phyloP scores from a whole-genome alignment of 2,113 vertebrate species.

The Gnathonemus echidnorhynchus region DNA sequence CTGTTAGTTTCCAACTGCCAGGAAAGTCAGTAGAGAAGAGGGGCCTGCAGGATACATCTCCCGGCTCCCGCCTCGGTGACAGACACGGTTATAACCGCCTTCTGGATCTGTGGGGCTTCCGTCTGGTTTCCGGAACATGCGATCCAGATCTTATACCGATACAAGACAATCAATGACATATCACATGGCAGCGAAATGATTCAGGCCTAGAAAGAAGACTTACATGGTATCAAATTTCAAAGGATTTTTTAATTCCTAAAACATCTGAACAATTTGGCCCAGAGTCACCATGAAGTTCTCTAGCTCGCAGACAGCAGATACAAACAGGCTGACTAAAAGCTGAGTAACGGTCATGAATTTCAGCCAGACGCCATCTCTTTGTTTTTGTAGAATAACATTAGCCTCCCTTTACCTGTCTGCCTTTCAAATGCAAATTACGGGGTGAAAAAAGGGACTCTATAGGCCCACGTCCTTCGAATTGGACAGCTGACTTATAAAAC shows the following conservation, averaged over 20 bases:
- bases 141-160: background rate
- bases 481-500: background rate
- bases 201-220: background rate
- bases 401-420: background rate
- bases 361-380: background rate
- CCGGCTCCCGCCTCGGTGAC: background rate
- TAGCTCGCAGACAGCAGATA: background rate
- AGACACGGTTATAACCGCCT: background rate
- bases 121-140: background rate
- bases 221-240: background rate
- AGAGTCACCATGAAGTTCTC: background rate
- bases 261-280: background rate
- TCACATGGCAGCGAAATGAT: background rate
- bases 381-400: background rate
- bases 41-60: background rate
- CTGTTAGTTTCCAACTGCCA: constrained; percentile 1
- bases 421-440: constrained; percentile 3
- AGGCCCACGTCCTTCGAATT: background rate
- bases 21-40: background rate
- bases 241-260: background rate
- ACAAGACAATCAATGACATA: background rate
- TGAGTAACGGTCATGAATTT: background rate
- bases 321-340: background rate
- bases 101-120: background rate
- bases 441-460: background rate